Evolutionary conservation across 2,888 invertebrate species (phyloP), one percentile per base, ranked within the genome.

Genomic region (Prosapia bicincta): DNA sequence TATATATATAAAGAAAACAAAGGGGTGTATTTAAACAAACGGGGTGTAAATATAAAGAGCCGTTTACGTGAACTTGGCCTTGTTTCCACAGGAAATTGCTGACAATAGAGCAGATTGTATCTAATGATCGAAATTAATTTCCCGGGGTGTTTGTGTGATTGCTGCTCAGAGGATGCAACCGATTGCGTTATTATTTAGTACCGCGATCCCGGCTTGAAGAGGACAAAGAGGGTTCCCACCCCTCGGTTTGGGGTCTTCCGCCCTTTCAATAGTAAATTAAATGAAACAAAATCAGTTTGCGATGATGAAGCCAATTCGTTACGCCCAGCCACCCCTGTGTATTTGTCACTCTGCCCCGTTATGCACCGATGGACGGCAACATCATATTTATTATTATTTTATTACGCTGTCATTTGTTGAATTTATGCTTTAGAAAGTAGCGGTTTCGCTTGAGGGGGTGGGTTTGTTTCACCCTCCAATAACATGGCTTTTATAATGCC

Each of bases 201-300:
- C 20, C 54, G 15, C 38, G 15, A 38, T 38, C 38, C 38, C 3
- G 54, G 54, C 20, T 54, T 54, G 54, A 54, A 54, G 54, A 54
- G 54, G 2, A 38, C 38, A 38, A 54, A 20, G 54, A 54, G 54
- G 54, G 54, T 54, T 54, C 26, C 67, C 3, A 67, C 72, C 73
- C 73, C 43, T 66, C 72, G 20, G 54, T 54, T 54, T 20, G 68
- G 72, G 73, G 72, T 73, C 73, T 73, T 73, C 73, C 73, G 73
- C 73, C 73, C 73, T 72, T 72, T 72, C 73, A 68, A 73, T 73
- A 73, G 73, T 43, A 68, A 73, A 73, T 73, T 73, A 73, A 73
- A 73, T 73, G 73, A 73, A 73, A 73, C 73, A 73, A 73, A 73
- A 73, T 73, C 73, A 67, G 73, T 43, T 69, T 54, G 38, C 66